Evolutionary conservation across 2,797 vertebrate species (phyloP), one percentile per base, ranked within the genome.

Genomic region (Smutsia temminckii): DNA sequence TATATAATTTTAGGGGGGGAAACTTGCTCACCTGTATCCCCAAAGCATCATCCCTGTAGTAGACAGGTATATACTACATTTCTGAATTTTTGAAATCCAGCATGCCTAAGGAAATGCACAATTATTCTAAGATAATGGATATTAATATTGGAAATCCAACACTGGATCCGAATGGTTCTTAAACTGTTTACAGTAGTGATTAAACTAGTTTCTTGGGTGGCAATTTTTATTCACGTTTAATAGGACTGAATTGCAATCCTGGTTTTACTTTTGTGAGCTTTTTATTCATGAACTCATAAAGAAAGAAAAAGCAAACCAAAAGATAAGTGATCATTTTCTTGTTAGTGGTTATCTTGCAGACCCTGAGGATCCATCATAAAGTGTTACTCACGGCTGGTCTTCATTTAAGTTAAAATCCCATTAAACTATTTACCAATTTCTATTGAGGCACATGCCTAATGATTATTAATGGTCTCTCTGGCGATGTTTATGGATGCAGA

Each of bases 401-500:
- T 97, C 74, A 89, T 18, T 63, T 80, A 85, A 97, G 27, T 9
- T 69, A 77, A 96, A 97, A 96, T 97, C 61, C 90, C 86, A 91
- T 61, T 96, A 46, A 90, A 95, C 23, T 85, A 89, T 96, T 84
- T 88, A 6, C 61, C 90, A 74, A 17, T 96, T 95, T 86, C 21
- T 91, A 91, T 85, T 53, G 12, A 93, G 51, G 80, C 78, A 94
- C 85, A 87, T 79, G 79, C 3, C 61, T 97, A 97, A 96, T 77
- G 93, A 92, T 92, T 94, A 97, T 87, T 49, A 94, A 92, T 96
- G 95, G 34, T 91, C 64, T 97, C 69, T 83, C 61, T 89, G 53
- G 49, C 94, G 75, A 97, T 95, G 71, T 96, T 96, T 96, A 92
- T 93, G 32, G 61, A 93, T 95, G 81, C 87, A 95, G 89, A 96